Percentiles rank a stretch among this genome's conserved stretches.
phyloP scores from a whole-genome alignment of 2,113 vertebrate species.

The Vidua macroura region DNA sequence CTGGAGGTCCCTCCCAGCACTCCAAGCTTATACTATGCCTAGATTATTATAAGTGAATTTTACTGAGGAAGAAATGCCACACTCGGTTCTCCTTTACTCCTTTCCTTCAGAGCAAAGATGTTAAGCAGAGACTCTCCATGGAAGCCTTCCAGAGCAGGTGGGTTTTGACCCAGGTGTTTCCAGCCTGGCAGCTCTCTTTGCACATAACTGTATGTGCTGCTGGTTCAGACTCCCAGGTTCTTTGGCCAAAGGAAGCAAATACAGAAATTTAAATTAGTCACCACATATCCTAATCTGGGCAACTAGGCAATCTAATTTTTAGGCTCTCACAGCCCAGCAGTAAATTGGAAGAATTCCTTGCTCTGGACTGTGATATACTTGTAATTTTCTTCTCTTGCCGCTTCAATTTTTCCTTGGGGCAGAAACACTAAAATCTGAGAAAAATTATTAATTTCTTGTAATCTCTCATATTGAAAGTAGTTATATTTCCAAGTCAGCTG shows the following conservation, averaged over 20 bases:
- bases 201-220: background rate
- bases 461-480: background rate
- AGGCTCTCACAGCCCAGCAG: background rate
- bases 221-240: background rate
- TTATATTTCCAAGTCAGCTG: background rate
- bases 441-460: background rate
- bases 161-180: background rate
- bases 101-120: background rate
- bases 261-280: background rate
- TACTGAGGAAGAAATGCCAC: background rate
- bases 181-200: background rate
- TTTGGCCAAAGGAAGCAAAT: background rate
- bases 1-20: too few species aligned
- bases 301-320: background rate
- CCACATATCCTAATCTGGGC: background rate
- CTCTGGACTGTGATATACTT: background rate
- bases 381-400: background rate
- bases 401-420: background rate
- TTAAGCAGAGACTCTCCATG: background rate
- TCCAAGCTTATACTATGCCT: background rate
- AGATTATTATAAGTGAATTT: background rate
- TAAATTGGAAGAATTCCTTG: background rate
- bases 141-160: background rate
- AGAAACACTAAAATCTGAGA: background rate
- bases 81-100: background rate